A percentile compares a stretch with the other conserved stretches of the same genome.
phyloP scores from a whole-genome alignment of 2,113 vertebrate species.

The Sminthopsis crassicaudata region DNA sequence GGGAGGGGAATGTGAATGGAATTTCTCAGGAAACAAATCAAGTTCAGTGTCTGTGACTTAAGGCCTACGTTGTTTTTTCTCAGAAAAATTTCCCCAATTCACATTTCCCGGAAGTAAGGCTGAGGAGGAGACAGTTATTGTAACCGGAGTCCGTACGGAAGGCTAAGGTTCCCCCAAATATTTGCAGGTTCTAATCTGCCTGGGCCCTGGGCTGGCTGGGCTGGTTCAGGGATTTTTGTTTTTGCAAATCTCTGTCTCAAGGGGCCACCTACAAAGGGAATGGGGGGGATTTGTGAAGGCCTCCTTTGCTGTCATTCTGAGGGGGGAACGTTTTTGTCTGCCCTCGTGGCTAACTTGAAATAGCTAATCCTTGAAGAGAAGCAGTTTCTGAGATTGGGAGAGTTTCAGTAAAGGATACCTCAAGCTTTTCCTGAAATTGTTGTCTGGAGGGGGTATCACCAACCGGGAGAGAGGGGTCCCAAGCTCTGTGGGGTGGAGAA shows the following conservation, averaged over 20 bases:
- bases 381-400: neutral
- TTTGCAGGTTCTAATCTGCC: neutral
- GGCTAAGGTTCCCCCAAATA: neutral
- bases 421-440: neutral
- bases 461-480: neutral
- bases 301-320: neutral
- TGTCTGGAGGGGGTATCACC: neutral
- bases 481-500: neutral
- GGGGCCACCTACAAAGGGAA: neutral
- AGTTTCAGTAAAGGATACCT: neutral
- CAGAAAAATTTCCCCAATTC: neutral
- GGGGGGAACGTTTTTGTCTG: neutral
- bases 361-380: neutral
- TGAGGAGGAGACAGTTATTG: neutral
- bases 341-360: neutral
- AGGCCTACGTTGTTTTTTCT: neutral
- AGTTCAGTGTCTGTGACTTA: neutral
- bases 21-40: neutral
- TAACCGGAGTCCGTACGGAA: neutral
- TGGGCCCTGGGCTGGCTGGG: neutral
- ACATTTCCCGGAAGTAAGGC: neutral
- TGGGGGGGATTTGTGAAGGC: too few relatives aligned
- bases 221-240: neutral
- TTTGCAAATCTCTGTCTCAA: neutral
- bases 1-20: neutral